Evolutionary conservation across 1,140 invertebrate genomes (phyloP), one percentile per base, ranked within the genome.

Genomic region (Leptopilina clavipes): DNA sequence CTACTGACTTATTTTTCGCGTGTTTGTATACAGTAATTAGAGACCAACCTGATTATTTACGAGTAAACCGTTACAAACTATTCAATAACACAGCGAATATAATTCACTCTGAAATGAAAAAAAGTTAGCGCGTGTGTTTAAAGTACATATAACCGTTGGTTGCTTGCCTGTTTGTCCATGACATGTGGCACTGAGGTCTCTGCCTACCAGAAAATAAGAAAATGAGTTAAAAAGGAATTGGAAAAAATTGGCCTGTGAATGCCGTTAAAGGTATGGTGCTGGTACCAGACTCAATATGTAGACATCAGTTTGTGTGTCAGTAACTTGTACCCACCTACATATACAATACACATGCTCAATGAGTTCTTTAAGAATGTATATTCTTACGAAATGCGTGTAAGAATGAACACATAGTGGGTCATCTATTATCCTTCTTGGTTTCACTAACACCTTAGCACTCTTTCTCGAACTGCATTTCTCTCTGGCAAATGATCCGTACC

Each of bases 381-480:
- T 48, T 48, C 45, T 48, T 48, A 48, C 45, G 45, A 48, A 48
- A 48, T 48, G 45, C n/a, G 14, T 44, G 11, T 48, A 48, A n/a
- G 14, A 48, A 11, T 48, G 45, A 48, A 31, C 25, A 48, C 45
- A 12, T 12, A 48, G 45, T 48, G 45, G 45, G 45, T 48, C 45
- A 48, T 48, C 12, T 48, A 12, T 48, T 48, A 48, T 48, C 45
- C 45, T 48, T 14, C 11, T 48, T 14, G 14, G 45, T 48, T 48
- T 48, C 45, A 48, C 45, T 48, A 14, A 12, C 45, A 48, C 45
- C 45, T 48, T 48, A 48, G 45, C 45, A 48, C 45, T 48, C 45
- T 48, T 48, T 48, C 45, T 48, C n/a, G 12, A 48, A 48, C 45
- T 48, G n/a, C 45, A 11, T 48, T 11, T 48, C 45, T 72, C 52